phyloP scores from a whole-genome alignment of 2,113 vertebrate species.

The Oreochromis spilurus region DNA sequence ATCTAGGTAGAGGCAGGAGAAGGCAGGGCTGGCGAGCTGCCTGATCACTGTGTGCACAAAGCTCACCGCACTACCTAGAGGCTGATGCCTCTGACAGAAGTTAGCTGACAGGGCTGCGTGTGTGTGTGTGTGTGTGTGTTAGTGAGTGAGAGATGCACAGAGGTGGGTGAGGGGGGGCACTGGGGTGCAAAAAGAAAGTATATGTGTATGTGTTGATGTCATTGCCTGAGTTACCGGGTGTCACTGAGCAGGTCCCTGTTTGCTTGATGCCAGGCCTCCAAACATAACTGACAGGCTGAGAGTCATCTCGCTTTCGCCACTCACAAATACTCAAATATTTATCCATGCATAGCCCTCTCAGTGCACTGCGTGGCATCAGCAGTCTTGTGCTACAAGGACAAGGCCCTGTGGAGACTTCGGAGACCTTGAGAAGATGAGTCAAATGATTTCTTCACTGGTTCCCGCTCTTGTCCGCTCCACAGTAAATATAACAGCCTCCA shows the following conservation, averaged over 20 bases:
- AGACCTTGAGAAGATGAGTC: constrained; percentile 68
- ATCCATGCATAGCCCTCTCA: constrained; percentile 33
- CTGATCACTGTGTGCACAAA: constrained; percentile 59
- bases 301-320: constrained; percentile 66
- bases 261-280: constrained; percentile 49
- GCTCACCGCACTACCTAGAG: constrained; percentile 55
- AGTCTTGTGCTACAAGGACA: constrained; percentile 55
- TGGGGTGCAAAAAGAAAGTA: constrained; percentile 9
- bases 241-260: constrained; percentile 60
- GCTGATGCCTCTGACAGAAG: constrained; percentile 69
- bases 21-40: constrained; percentile 58
- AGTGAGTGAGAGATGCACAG: not conserved
- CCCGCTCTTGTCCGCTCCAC: not conserved
- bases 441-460: constrained; percentile 38
- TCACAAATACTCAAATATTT: constrained; percentile 62
- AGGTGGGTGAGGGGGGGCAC: not conserved
- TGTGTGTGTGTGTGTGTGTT: constrained; percentile 11
- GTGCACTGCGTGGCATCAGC: constrained; percentile 42
- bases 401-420: constrained; percentile 43
- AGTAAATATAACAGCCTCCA: not conserved
- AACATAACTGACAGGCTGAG: constrained; percentile 66
- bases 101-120: constrained; percentile 51
- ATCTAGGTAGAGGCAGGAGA: constrained; percentile 65
- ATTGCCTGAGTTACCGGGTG: constrained; percentile 55
- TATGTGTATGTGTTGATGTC: constrained; percentile 40